Base-by-base conservation (phyloP, 2,888 invertebrate genomes). In the Noctua fimbriata region DNA sequence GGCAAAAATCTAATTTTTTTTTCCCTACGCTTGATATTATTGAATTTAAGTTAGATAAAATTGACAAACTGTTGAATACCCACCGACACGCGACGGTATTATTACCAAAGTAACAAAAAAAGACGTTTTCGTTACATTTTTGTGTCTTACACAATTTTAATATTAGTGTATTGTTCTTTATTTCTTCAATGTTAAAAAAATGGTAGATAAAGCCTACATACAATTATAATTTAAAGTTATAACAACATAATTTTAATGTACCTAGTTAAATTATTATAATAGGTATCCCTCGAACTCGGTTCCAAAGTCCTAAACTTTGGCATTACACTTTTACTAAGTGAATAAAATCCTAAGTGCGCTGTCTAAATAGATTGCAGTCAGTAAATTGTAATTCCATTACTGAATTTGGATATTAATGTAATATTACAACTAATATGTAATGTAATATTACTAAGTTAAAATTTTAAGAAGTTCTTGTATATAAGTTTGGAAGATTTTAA, bases 61-160 rank as follows among this genome's bases (percentile, higher is more conserved):
- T 18, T 77, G 69, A 69, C 69, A 75, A 80, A 65, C 63, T 82
- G 24, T 81, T 74, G 41, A 81, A 83, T 82, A 88, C 91, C 91
- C 91, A 91, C 91, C 91, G 91, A n/a, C n/a, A n/a, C n/a, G n/a
- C n/a, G n/a, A 91, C 74, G 88, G 89, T 88, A 78, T 85, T 60
- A 82, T 81, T 87, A 79, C 89, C 89, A 84, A 77, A 82, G 66
- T 74, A 78, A 82, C 60, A 80, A 73, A 72, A 85, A 86, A 88
- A 88, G 90, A 90, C 88, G 82, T n/a, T n/a, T n/a, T n/a, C n/a
- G n/a, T n/a, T 80, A 83, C 76, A 83, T 79, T 85, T 84, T 78
- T 76, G 69, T 87, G 67, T 78, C 78, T 67, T 67, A 41, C 67
- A 76, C 69, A 24, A 41, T 69, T 55, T 55, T 75, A 52, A 66